Evolutionary conservation across 2,113 vertebrate genomes (phyloP).

Genomic region (Isichthys henryi): DNA sequence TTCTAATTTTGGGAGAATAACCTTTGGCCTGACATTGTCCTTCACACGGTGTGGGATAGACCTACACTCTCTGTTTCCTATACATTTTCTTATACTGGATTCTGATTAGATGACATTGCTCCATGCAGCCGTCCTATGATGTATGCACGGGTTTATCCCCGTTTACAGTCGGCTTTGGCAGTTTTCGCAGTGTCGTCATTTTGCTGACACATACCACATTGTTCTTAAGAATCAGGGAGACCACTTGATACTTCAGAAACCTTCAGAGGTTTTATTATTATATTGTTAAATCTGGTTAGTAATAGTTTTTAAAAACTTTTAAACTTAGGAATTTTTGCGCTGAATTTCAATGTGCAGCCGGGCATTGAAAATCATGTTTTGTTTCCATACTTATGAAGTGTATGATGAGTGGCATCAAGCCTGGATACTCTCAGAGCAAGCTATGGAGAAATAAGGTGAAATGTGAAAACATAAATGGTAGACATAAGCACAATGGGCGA

Average conservation of each 20-base stretch:
- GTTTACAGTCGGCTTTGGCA: not conserved
- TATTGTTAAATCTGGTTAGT: not conserved
- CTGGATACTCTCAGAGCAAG: not conserved
- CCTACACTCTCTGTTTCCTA: not conserved
- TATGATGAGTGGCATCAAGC: not conserved
- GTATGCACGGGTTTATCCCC: not conserved
- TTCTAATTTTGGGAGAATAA: not conserved
- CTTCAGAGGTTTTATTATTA: not conserved
- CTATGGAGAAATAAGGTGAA: not conserved
- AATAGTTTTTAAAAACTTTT: not conserved
- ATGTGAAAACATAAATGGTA: not conserved
- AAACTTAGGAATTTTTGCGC: not conserved
- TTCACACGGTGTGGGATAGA: not conserved
- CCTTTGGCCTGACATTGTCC: not conserved
- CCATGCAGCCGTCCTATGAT: not conserved
- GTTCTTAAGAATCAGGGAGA: not conserved
- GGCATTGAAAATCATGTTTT: not conserved
- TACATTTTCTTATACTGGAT: not conserved
- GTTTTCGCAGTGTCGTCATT: not conserved
- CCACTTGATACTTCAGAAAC: not conserved
- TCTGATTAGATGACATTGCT: not conserved
- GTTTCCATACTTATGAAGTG: not conserved
- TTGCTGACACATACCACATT: not conserved
- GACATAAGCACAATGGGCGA: not conserved
- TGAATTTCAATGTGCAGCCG: not conserved